phyloP scores from a whole-genome alignment of 2,797 vertebrate genomes.

The Oreonectes daqikongensis region DNA sequence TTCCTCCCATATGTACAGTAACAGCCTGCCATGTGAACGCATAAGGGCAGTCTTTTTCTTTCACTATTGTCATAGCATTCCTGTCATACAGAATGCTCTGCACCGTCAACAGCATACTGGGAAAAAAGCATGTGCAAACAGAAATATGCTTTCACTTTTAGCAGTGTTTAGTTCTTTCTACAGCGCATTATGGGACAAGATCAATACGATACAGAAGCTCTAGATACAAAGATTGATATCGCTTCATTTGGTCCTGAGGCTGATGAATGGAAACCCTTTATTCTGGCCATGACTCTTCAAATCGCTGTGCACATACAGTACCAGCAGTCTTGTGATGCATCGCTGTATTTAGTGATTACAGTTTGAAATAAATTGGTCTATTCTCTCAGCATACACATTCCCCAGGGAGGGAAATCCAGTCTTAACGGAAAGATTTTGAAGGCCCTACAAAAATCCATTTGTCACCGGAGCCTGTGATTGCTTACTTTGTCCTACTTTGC shows the following conservation, averaged over 20 bases:
- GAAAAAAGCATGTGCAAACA: conserved; percentile 61
- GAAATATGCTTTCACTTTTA: conserved; percentile 50
- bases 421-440: conserved; percentile 73
- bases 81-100: conserved; percentile 27
- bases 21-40: not conserved
- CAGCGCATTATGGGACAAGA: conserved; percentile 60
- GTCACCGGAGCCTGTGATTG: conserved; percentile 76
- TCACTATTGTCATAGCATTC: conserved; percentile 3
- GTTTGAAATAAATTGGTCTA: conserved; percentile 78
- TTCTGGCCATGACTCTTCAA: conserved; percentile 57
- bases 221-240: conserved; percentile 65
- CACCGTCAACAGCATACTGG: conserved; percentile 21
- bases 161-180: conserved; percentile 51
- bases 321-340: conserved; percentile 72
- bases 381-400: conserved; percentile 75
- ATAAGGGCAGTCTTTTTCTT: not conserved
- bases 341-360: conserved; percentile 79
- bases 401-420: conserved; percentile 72
- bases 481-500: conserved; percentile 85
- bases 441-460: conserved; percentile 78
- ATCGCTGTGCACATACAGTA: conserved; percentile 61
- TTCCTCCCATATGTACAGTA: conserved; percentile 7
- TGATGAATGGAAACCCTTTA: conserved; percentile 66
- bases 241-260: conserved; percentile 61
- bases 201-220: conserved; percentile 57